Evolutionary conservation across 35 echinoderm and acorn worm genomes (phyloP).

Genomic region (Ophioderma brevispina): DNA sequence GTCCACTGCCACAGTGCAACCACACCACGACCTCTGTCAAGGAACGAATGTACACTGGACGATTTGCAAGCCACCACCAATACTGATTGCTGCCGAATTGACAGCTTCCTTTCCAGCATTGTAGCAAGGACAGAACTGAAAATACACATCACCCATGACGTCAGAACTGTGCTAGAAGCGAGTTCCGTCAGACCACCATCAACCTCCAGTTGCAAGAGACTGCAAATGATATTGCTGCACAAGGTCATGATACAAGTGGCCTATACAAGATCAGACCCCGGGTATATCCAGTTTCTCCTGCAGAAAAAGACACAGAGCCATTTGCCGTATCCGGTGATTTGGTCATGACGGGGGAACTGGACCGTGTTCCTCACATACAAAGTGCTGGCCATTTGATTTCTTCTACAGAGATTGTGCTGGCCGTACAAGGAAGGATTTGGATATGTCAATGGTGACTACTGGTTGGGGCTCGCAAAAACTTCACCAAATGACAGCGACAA

Average conservation of each 20-base stretch:
- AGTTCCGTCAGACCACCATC: no score
- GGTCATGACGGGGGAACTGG: neutral
- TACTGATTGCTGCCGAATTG: no score
- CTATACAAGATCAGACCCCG: neutral
- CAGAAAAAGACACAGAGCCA: neutral
- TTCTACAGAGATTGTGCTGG: neutral
- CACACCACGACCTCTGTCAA: no score
- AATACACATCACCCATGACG: no score
- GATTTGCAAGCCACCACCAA: no score
- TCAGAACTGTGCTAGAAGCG: no score
- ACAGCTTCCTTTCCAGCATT: no score
- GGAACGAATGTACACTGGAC: no score
- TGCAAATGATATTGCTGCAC: neutral
- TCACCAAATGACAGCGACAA: neutral
- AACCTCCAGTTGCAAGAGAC: neutral
- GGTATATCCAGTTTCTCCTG: neutral
- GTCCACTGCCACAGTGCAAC: no score
- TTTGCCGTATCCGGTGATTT: neutral
- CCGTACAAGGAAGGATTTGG: neutral
- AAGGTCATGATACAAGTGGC: neutral
- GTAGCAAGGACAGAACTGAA: no score
- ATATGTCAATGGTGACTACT: neutral
- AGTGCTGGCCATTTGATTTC: neutral
- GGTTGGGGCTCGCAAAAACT: neutral
- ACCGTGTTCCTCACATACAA: neutral